Evolutionary conservation across 2,888 invertebrate genomes (phyloP).

Genomic region (Eugnorisma glareosa): DNA sequence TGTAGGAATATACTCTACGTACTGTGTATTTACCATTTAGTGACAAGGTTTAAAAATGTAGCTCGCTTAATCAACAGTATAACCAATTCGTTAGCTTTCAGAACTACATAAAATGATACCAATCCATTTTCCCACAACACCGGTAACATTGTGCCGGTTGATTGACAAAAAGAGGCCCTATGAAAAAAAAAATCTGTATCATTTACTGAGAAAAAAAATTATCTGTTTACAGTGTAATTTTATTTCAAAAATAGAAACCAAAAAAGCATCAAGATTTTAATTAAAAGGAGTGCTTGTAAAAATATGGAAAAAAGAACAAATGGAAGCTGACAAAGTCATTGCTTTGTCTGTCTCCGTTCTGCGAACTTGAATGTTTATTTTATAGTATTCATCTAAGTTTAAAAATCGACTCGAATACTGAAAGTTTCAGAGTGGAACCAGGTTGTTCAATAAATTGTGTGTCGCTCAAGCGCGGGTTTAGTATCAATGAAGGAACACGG

Average conservation of each 20-base stretch:
- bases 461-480: neutral
- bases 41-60: neutral
- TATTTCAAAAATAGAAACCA: neutral
- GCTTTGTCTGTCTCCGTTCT: neutral
- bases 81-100: constrained; percentile 8
- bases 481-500: neutral
- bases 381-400: neutral
- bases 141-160: constrained; percentile 11
- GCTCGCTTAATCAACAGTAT: constrained; percentile 3
- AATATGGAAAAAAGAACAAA: neutral
- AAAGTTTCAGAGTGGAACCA: neutral
- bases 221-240: neutral
- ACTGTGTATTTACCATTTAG: constrained; percentile 3
- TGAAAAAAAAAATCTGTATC: constrained; percentile 8
- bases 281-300: neutral
- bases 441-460: neutral
- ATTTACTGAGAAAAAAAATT: neutral
- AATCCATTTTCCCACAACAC: constrained; percentile 12
- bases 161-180: constrained; percentile 10
- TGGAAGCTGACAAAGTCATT: neutral
- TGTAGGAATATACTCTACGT: neutral
- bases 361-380: neutral
- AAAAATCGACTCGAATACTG: neutral
- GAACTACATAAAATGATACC: constrained; percentile 9
- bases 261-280: neutral